These are phyloP conservation scores for Pseudomyrmex cubaensis DNA, from an alignment of 1,140 invertebrate genomes.

Conservation along the genomic window DNA sequence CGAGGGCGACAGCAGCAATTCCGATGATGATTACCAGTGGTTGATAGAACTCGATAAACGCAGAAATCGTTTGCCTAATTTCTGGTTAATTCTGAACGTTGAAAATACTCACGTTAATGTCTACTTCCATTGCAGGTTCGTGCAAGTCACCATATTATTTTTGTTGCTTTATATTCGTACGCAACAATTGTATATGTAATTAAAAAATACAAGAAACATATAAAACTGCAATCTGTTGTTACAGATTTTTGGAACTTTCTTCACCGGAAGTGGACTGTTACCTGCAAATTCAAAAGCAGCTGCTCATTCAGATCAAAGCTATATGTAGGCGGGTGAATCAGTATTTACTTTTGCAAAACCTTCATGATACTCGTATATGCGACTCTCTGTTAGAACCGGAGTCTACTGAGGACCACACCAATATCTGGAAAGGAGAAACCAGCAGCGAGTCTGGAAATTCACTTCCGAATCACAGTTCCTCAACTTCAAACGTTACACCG, in stretches of 20 bases:
- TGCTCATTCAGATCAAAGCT: slow-evolving; percentile 86
- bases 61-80: slow-evolving; percentile 88
- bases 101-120: slow-evolving; percentile 87
- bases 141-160: too few species aligned
- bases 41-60: slow-evolving; percentile 86
- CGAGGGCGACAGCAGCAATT: slow-evolving; percentile 86
- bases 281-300: slow-evolving; percentile 85
- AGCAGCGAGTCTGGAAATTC: slow-evolving; percentile 55
- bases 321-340: slow-evolving; percentile 91
- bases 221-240: slow-evolving; percentile 10
- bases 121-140: slow-evolving; percentile 90
- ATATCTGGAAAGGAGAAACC: slow-evolving; percentile 74
- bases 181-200: background rate
- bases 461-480: slow-evolving; percentile 64
- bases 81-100: slow-evolving; percentile 91
- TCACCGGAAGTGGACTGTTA: slow-evolving; percentile 86
- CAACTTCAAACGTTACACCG: slow-evolving; percentile 79
- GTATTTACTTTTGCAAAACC: slow-evolving; percentile 89
- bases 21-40: slow-evolving; percentile 88
- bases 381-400: slow-evolving; percentile 90
- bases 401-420: slow-evolving; percentile 86
- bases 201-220: background rate
- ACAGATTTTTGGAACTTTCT: slow-evolving; percentile 86
- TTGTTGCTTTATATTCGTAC: background rate
- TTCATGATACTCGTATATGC: slow-evolving; percentile 90